Percentiles rank a stretch among this genome's conserved stretches.
These are phyloP conservation scores for Salvelinus namaycush DNA, from an alignment of 2,113 vertebrate genomes.

Conservation along the genomic window DNA sequence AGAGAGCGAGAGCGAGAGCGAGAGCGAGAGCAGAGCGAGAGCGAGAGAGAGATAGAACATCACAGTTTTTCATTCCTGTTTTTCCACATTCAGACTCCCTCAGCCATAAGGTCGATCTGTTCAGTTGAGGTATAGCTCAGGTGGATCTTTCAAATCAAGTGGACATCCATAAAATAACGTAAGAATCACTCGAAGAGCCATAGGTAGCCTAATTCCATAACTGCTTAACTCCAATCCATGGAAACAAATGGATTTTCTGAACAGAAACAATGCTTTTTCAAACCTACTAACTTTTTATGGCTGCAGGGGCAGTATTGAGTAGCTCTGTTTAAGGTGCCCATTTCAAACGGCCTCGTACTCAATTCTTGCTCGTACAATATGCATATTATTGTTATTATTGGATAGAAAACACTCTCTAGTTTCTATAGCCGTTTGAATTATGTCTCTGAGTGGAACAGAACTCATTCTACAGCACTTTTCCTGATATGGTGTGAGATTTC, in stretches of 20 bases:
- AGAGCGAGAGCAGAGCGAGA: constrained; percentile 12
- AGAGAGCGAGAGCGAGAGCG: neutral
- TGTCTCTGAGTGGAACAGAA: too few species aligned
- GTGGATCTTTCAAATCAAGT: neutral
- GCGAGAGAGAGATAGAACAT: constrained; percentile 25
- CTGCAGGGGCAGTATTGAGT: too few species aligned
- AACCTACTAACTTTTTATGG: too few species aligned
- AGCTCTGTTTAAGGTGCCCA: too few species aligned
- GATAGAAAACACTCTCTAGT: too few species aligned
- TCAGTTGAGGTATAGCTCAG: neutral
- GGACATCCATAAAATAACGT: neutral
- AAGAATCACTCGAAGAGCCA: neutral
- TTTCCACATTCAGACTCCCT: constrained; percentile 27
- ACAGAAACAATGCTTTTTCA: constrained; percentile 59
- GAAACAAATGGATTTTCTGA: constrained; percentile 64
- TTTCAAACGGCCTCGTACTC: too few species aligned
- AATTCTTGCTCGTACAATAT: too few species aligned
- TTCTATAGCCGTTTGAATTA: too few species aligned
- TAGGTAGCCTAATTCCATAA: neutral
- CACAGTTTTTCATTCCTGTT: constrained; percentile 12
- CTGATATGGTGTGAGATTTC: too few species aligned
- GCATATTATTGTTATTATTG: too few species aligned
- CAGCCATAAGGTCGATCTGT: neutral
- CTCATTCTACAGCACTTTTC: too few species aligned
- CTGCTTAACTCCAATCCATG: constrained; percentile 38